These are phyloP conservation scores for Phalangium opilio DNA, from an alignment of 2,888 invertebrate genomes.

Conservation along the genomic window DNA sequence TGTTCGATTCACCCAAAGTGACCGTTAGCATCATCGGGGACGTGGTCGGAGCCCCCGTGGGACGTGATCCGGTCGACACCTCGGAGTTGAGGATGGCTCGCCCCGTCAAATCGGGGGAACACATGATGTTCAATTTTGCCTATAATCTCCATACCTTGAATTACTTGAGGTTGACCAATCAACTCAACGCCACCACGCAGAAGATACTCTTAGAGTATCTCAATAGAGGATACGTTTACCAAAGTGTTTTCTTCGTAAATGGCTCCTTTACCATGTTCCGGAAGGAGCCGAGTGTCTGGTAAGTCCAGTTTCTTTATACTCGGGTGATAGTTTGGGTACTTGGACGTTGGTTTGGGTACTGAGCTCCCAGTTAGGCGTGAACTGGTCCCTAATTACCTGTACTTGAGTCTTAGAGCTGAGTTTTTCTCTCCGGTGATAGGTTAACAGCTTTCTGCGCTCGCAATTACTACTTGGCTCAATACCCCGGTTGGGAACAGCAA, in stretches of 20 bases:
- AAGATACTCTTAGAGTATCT: constrained; percentile 31
- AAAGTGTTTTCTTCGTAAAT: constrained; percentile 16
- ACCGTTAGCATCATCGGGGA: constrained; percentile 34
- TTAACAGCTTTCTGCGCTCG: constrained; percentile 38
- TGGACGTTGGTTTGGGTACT: too few relatives aligned
- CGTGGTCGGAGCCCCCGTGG: constrained; percentile 19
- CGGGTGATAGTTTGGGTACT: too few relatives aligned
- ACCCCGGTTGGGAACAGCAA: constrained; percentile 41
- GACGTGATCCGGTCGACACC: constrained; percentile 7
- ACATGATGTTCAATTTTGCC: constrained; percentile 39
- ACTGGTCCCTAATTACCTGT: too few relatives aligned
- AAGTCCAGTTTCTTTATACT: too few relatives aligned
- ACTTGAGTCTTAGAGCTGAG: too few relatives aligned
- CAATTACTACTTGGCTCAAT: constrained; percentile 35
- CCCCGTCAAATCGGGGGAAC: constrained; percentile 27
- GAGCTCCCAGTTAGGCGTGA: too few relatives aligned
- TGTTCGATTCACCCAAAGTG: constrained; percentile 38
- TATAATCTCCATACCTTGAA: constrained; percentile 38
- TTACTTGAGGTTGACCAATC: constrained; percentile 39
- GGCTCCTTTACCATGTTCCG: constrained; percentile 33
- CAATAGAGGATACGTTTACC: constrained; percentile 23
- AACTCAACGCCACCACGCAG: constrained; percentile 33
- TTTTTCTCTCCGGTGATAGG: constrained; percentile 24
- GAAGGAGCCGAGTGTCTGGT: constrained; percentile 33
- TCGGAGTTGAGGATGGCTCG: constrained; percentile 12